A percentile compares a stretch with the other conserved stretches of the same genome.
phyloP scores from a whole-genome alignment of 2,888 invertebrate species.

The Drosophila flavopinicola region DNA sequence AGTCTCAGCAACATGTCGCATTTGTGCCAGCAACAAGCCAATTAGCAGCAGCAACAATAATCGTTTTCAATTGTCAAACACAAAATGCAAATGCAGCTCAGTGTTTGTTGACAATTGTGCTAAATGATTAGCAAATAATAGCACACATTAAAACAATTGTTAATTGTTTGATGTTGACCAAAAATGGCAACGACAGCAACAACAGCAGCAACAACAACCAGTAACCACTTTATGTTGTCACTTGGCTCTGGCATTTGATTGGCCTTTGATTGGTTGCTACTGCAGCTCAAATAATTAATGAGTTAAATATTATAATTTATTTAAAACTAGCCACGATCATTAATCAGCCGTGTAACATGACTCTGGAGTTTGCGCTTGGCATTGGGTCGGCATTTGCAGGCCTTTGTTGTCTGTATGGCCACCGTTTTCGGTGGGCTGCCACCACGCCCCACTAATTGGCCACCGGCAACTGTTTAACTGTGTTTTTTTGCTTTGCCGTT shows the following conservation, averaged over 20 bases:
- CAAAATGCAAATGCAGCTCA: constrained; percentile 49
- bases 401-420: constrained; percentile 53
- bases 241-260: constrained; percentile 67
- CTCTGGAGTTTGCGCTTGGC: constrained; percentile 45
- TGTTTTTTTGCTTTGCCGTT: constrained; percentile 19
- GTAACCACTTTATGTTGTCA: constrained; percentile 54
- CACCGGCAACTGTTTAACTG: constrained; percentile 41
- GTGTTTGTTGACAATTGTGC: constrained; percentile 58
- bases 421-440: constrained; percentile 55
- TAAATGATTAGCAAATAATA: constrained; percentile 76
- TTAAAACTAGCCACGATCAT: constrained; percentile 69
- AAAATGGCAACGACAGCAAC: constrained; percentile 58
- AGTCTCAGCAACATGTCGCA: constrained; percentile 57
- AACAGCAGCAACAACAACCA: constrained; percentile 27
- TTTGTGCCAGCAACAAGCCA: constrained; percentile 69
- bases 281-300: constrained; percentile 74
- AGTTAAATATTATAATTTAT: constrained; percentile 77
- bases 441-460: constrained; percentile 74
- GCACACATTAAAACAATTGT: constrained; percentile 68
- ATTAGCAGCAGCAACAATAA: constrained; percentile 56
- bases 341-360: constrained; percentile 70
- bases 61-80: constrained; percentile 43
- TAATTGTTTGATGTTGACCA: constrained; percentile 59
- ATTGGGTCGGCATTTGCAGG: constrained; percentile 47
- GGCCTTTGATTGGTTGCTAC: constrained; percentile 68